A percentile compares a stretch with the other conserved stretches of the same genome.
Evolutionary conservation across 2,797 vertebrate species (phyloP).

Genomic region (Mormyrus proboscirostris): DNA sequence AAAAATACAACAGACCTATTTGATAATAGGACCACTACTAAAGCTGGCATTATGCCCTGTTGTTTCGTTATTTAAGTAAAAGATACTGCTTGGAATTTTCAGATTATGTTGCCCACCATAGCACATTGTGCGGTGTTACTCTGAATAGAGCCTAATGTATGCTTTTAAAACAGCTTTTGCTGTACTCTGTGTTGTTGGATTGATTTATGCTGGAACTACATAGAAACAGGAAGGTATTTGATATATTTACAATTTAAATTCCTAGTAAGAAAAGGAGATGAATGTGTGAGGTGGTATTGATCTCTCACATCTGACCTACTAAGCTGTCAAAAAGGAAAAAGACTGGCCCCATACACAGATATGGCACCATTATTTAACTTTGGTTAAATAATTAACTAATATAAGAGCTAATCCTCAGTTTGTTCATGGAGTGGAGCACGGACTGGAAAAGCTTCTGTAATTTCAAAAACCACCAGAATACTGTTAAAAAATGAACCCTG

Average conservation of each 20-base stretch:
- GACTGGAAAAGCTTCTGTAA: not conserved
- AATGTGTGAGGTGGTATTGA: not conserved
- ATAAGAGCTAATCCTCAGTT: not conserved
- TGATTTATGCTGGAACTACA: not conserved
- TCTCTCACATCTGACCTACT: not conserved
- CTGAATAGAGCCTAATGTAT: not conserved
- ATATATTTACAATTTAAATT: not conserved
- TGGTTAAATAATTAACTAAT: not conserved
- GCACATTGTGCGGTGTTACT: not conserved
- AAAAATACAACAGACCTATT: not conserved
- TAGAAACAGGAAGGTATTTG: not conserved
- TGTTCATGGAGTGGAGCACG: not conserved
- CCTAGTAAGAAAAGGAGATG: not conserved
- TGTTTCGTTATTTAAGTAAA: not conserved
- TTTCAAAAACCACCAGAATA: not conserved
- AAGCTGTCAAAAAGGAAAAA: not conserved
- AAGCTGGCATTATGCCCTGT: not conserved
- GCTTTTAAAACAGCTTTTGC: not conserved
- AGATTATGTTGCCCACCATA: not conserved
- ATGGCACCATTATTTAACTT: not conserved
- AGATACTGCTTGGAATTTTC: not conserved
- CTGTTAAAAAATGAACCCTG: not conserved
- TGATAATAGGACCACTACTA: not conserved
- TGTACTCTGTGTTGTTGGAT: not conserved
- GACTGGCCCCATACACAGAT: not conserved